Percentiles rank a stretch among this genome's conserved stretches.
Evolutionary conservation across 1,140 invertebrate species (phyloP).

Genomic region (Brachionus paranguensis): DNA sequence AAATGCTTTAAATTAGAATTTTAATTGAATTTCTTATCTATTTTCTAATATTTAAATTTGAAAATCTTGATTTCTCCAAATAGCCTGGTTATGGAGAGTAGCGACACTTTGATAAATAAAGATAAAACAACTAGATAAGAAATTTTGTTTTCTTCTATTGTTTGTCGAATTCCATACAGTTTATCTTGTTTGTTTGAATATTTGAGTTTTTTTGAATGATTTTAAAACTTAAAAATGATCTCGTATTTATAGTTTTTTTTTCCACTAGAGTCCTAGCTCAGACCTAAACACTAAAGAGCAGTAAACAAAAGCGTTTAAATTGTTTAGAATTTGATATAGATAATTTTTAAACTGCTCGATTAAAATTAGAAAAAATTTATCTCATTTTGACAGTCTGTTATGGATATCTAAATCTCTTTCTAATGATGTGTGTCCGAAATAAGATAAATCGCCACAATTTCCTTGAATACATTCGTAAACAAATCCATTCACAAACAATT

Average conservation of each 20-base stretch:
- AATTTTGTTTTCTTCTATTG: not conserved
- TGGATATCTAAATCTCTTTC: not conserved
- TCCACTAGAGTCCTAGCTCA: not conserved
- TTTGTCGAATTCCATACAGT: not conserved
- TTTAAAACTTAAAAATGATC: not conserved
- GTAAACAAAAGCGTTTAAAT: constrained; percentile 5
- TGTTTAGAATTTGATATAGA: constrained; percentile 24
- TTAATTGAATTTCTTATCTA: not conserved
- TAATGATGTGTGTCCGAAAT: constrained; percentile 20
- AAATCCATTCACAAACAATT: not conserved
- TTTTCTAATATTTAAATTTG: not conserved
- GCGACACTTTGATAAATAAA: constrained; percentile 2
- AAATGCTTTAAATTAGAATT: not conserved
- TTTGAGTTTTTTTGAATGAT: not conserved
- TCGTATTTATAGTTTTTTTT: constrained; percentile 17
- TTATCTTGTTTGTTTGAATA: not conserved
- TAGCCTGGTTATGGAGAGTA: not conserved
- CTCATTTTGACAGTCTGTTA: not conserved
- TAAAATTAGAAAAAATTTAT: constrained; percentile 8
- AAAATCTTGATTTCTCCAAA: not conserved
- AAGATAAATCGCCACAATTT: constrained; percentile 20
- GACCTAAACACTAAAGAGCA: not conserved
- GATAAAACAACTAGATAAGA: not conserved
- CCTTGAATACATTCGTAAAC: constrained; percentile 1
- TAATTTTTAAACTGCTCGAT: constrained; percentile 32